Percentiles rank a stretch among this genome's conserved stretches.
Conservation (phyloP, 2,888 invertebrate genomes). For the Hylaea fasciaria region DNA sequence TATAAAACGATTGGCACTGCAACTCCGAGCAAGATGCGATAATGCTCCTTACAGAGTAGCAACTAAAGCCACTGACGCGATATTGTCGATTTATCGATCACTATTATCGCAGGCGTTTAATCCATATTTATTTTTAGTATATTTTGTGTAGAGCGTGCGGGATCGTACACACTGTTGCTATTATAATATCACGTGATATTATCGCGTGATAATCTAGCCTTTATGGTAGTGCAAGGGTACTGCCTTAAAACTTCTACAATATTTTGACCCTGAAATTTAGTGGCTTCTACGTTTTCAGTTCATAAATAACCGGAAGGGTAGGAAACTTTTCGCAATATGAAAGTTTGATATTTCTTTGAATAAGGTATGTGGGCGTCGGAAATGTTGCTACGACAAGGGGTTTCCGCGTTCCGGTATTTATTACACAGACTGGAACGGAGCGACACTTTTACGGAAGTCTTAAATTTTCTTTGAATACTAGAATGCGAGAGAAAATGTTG, state of each 20-base stretch:
- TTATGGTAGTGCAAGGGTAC: no score
- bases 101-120: no score
- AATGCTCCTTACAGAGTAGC: background rate
- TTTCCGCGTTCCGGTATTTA: conserved; percentile 22
- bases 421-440: conserved; percentile 8
- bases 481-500: background rate
- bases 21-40: background rate
- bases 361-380: conserved; percentile 16
- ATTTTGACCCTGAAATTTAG: conserved; percentile 6
- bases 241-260: conserved; percentile 1
- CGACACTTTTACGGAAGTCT: conserved; percentile 11
- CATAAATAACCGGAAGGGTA: conserved; percentile 11
- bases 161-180: no score
- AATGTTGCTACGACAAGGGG: conserved; percentile 21
- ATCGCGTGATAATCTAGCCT: no score
- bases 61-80: no score
- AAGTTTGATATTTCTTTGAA: conserved; percentile 28
- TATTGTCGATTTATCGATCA: no score
- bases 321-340: conserved; percentile 19
- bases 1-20: conserved; percentile 5
- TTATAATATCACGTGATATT: no score
- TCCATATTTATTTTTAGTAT: no score
- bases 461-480: conserved; percentile 15
- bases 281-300: conserved; percentile 5
- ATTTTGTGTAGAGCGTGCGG: no score